Conservation (phyloP, 2,113 vertebrate genomes). For the Ptilonorhynchus violaceus region DNA sequence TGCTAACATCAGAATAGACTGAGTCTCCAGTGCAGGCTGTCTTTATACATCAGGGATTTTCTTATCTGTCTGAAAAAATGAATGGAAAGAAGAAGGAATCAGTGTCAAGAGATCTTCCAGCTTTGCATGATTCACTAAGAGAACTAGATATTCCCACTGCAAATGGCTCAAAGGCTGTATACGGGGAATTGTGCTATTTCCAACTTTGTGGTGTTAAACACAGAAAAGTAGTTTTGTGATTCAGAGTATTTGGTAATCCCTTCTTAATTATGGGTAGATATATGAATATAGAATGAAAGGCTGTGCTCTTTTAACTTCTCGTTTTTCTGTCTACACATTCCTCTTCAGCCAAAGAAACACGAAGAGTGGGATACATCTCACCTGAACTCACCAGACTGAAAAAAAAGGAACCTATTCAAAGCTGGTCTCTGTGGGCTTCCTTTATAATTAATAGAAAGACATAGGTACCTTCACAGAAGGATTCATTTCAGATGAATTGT, state of each 20-base stretch:
- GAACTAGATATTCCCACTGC: not conserved
- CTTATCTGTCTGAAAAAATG: slow-evolving; percentile 5
- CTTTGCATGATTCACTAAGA: not conserved
- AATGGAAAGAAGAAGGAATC: not conserved
- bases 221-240: not conserved
- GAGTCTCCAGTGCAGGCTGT: not conserved
- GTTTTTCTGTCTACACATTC: not conserved
- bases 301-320: not conserved
- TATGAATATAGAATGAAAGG: not conserved
- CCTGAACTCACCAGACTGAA: not conserved
- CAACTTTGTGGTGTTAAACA: not conserved
- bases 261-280: slow-evolving; percentile 1
- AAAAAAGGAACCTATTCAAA: slow-evolving; percentile 11
- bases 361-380: not conserved
- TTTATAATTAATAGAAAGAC: slow-evolving; percentile 41
- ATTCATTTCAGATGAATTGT: not conserved
- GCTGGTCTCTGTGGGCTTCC: not conserved
- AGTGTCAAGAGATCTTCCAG: not conserved
- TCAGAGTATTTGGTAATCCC: not conserved
- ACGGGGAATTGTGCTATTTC: not conserved
- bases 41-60: not conserved
- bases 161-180: not conserved
- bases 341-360: not conserved
- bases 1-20: not conserved
- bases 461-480: slow-evolving; percentile 1